These are phyloP conservation scores for Mareca penelope DNA, from an alignment of 2,797 vertebrate species.

Conservation along the genomic window DNA sequence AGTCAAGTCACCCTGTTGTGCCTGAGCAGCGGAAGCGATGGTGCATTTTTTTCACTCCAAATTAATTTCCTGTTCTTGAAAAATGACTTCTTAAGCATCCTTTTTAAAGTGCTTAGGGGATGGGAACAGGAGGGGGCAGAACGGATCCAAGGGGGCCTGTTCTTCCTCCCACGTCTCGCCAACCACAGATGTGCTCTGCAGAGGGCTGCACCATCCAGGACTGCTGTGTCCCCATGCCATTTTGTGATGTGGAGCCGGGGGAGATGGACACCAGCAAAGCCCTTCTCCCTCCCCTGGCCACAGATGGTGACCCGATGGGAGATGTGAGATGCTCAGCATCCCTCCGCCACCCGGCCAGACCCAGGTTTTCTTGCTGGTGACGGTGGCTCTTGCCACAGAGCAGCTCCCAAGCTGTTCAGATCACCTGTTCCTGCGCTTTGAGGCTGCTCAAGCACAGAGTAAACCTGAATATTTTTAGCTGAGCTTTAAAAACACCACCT, in stretches of 20 bases:
- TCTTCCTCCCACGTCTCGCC: not conserved
- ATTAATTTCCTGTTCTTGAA: not conserved
- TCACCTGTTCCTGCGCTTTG: not conserved
- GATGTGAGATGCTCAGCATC: not conserved
- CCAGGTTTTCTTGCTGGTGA: not conserved
- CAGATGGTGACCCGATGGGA: rapidly evolving
- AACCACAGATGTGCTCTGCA: not conserved
- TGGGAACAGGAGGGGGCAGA: not conserved
- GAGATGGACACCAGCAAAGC: not conserved
- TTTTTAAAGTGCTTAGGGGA: not conserved
- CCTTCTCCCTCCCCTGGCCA: not conserved
- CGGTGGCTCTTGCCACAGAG: not conserved
- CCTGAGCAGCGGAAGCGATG: not conserved
- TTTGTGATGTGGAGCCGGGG: not conserved
- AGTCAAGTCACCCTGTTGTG: not conserved
- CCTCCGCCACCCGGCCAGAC: not conserved
- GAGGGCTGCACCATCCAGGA: not conserved
- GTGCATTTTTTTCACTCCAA: not conserved
- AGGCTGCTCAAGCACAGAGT: slow-evolving; percentile 23
- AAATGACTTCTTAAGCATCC: not conserved
- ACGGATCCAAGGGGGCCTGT: not conserved
- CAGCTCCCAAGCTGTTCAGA: not conserved
- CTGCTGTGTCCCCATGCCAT: not conserved
- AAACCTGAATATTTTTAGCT: not conserved
- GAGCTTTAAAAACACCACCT: not conserved